Evolutionary conservation across 2,113 vertebrate species (phyloP), one percentile per base, ranked within the genome.

Genomic region (Ptilorrhoa leucosticta): DNA sequence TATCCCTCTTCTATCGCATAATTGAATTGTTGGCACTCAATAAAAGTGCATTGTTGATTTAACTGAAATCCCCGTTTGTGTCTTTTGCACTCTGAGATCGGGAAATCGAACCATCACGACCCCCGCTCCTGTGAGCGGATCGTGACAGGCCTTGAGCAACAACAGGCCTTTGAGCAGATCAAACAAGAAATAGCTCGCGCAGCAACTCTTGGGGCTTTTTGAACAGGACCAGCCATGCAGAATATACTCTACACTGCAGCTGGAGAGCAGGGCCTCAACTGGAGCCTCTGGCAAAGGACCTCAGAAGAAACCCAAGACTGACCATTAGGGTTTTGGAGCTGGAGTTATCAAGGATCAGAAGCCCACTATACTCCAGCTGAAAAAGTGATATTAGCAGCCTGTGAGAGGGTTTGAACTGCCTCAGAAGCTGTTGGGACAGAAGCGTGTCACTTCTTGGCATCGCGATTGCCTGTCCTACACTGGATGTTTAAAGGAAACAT

Each of bases 401-500:
- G 0, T 35, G 8, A 30, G 8, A 35, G 35, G 33, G 13, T 28
- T 42, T 35, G 42, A 85, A 7, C 51, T 48, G 30, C 42, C 51
- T 66, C 51, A 35, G 51, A 75, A 75, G 51, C 7, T 35, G 13
- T 35, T 65, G 42, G 42, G 24, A 48, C 50, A 65, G 35, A 48
- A 66, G 13, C 4, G 10, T 57, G 26, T 57, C 70, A 6, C 24
- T 8, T 65, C 35, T 50, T 57, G 70, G 51, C 20, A 31, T 17
- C 0, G 1, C 6, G 6, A 31, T 17, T 71, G 27, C 39, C 37
- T 0, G 0, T 48, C 20, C 26, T 57, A 7, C 7, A 11, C 50
- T 35, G 42, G 24, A 10, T 35, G 8, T 75, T 65, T 40, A 57
- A 40, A n/a, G 35, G 42, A 85, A 65, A 75, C 3, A 28, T n/a